phyloP scores from a whole-genome alignment of 2,888 invertebrate species.

The Idaea biselata region DNA sequence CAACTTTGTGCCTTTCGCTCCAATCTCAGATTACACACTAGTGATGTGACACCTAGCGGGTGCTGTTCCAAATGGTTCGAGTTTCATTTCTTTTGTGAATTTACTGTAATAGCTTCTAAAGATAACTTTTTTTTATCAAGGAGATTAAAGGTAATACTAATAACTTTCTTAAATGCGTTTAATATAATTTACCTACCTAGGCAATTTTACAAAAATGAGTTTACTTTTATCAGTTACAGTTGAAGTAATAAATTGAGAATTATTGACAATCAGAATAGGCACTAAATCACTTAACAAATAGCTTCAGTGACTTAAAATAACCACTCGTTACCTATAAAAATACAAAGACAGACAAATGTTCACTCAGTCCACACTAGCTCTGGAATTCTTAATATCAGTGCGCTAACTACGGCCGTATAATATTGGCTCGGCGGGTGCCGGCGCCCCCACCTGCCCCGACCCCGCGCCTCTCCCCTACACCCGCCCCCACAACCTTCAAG shows the following conservation, averaged over 20 bases:
- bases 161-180: too few species aligned
- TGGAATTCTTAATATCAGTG: slow-evolving; percentile 80
- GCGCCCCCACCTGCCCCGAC: slow-evolving; percentile 19
- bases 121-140: too few species aligned
- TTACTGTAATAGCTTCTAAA: too few species aligned
- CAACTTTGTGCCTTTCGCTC: slow-evolving; percentile 71
- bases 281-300: not conserved
- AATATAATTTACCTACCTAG: too few species aligned
- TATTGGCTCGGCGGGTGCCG: slow-evolving; percentile 53
- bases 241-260: too few species aligned
- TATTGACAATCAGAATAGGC: not conserved
- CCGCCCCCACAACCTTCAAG: slow-evolving; percentile 30
- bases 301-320: slow-evolving; percentile 17
- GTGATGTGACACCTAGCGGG: slow-evolving; percentile 7
- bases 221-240: too few species aligned
- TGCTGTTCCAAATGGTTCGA: not conserved
- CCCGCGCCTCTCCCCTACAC: slow-evolving; percentile 17
- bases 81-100: not conserved
- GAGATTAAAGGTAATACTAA: too few species aligned
- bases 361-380: slow-evolving; percentile 22
- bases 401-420: slow-evolving; percentile 78
- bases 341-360: slow-evolving; percentile 7
- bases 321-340: slow-evolving; percentile 16
- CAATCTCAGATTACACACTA: slow-evolving; percentile 63
- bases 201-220: too few species aligned